Evolutionary conservation across 2,113 vertebrate species (phyloP).

Genomic region (Irena cyanogastra): DNA sequence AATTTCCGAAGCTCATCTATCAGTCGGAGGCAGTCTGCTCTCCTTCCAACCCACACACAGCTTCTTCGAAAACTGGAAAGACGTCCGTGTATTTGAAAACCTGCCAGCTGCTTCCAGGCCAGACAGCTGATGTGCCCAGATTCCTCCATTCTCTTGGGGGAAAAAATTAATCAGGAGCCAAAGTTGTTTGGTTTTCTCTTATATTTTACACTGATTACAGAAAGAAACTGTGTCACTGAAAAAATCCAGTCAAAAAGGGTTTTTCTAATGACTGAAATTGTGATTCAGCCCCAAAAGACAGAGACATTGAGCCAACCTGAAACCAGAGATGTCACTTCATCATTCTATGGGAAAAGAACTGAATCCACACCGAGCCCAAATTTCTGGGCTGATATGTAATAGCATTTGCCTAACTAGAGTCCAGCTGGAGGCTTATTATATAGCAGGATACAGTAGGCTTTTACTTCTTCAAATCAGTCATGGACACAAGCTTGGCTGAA

Average conservation of each 20-base stretch:
- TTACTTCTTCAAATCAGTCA: background rate
- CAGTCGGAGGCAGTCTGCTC: background rate
- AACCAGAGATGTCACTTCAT: background rate
- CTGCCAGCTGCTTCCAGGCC: background rate
- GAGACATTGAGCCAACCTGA: background rate
- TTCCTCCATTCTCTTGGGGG: background rate
- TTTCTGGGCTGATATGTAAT: background rate
- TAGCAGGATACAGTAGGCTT: background rate
- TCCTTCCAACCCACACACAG: constrained; percentile 3
- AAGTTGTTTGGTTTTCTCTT: background rate
- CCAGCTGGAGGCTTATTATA: background rate
- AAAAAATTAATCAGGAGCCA: fast-evolving
- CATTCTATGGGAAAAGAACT: background rate
- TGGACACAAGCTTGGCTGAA: background rate
- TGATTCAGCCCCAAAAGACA: background rate
- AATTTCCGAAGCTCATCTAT: constrained; percentile 28
- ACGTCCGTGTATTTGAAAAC: background rate
- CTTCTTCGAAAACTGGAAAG: constrained; percentile 15
- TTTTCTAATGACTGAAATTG: background rate
- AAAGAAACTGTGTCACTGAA: background rate
- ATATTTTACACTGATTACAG: background rate
- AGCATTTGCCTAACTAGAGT: background rate
- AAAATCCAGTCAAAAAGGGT: background rate
- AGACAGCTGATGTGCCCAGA: constrained; percentile 12
- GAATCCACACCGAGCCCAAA: background rate